These are phyloP conservation scores for Araneus ventricosus DNA, from an alignment of 1,140 invertebrate genomes.

Conservation along the genomic window DNA sequence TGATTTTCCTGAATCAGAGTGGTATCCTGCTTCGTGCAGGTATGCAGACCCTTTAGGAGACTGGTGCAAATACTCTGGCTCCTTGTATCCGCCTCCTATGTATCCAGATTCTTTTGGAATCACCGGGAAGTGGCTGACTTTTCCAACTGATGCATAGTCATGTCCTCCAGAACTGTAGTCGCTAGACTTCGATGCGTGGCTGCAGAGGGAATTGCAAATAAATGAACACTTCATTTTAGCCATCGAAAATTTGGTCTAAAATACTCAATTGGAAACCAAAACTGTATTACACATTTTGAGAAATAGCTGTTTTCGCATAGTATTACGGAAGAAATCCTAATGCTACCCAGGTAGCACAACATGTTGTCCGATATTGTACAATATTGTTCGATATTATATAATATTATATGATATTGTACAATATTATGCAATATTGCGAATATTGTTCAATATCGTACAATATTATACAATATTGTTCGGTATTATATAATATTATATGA, in stretches of 20 bases:
- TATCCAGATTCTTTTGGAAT: constrained; percentile 51
- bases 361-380: no score
- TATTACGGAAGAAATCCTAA: no score
- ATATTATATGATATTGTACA: no score
- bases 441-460: no score
- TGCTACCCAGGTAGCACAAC: no score
- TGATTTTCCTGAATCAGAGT: neutral
- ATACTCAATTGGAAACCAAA: no score
- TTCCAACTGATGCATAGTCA: neutral
- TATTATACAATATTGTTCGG: no score
- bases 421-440: no score
- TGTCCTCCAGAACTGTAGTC: neutral
- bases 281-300: no score
- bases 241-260: neutral
- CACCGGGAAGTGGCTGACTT: constrained; percentile 15
- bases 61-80: constrained; percentile 14
- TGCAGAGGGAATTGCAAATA: neutral
- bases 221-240: neutral
- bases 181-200: neutral
- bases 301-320: no score
- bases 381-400: no score
- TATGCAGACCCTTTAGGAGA: neutral
- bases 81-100: neutral
- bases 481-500: no score
- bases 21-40: constrained; percentile 18